Evolutionary conservation across 2,113 vertebrate genomes (phyloP).

Genomic region (Pelmatolapia mariae): DNA sequence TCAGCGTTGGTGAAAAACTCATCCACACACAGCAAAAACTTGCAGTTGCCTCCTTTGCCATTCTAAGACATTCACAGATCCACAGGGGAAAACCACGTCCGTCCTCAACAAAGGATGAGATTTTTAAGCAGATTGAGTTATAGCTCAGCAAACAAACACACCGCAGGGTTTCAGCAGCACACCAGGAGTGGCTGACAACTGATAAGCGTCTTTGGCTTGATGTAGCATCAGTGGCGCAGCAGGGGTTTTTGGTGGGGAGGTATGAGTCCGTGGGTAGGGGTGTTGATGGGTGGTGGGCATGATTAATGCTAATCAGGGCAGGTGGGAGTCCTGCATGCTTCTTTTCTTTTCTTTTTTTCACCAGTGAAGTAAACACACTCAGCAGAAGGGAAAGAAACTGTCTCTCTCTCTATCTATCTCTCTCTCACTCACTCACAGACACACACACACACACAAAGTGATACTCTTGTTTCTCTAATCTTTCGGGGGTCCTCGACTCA

Average conservation of each 20-base stretch:
- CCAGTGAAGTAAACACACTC: conserved; percentile 39
- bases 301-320: conserved; percentile 53
- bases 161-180: neutral
- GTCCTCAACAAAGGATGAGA: neutral
- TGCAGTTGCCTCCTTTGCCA: neutral
- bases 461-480: neutral
- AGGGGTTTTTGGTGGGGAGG: neutral
- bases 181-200: conserved; percentile 21
- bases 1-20: neutral
- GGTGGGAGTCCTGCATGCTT: conserved; percentile 34
- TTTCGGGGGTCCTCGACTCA: neutral
- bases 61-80: neutral
- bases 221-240: conserved; percentile 7
- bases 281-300: neutral
- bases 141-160: conserved; percentile 29
- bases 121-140: conserved; percentile 11
- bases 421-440: neutral
- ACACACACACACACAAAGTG: neutral
- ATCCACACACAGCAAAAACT: neutral
- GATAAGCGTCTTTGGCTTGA: conserved; percentile 36
- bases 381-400: neutral
- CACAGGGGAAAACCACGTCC: neutral
- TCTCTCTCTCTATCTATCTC: neutral
- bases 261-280: neutral
- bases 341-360: conserved; percentile 3